A percentile compares a stretch with the other conserved stretches of the same genome.
Conservation (phyloP, 2,888 invertebrate species). For the Drosophila peninsularis region DNA sequence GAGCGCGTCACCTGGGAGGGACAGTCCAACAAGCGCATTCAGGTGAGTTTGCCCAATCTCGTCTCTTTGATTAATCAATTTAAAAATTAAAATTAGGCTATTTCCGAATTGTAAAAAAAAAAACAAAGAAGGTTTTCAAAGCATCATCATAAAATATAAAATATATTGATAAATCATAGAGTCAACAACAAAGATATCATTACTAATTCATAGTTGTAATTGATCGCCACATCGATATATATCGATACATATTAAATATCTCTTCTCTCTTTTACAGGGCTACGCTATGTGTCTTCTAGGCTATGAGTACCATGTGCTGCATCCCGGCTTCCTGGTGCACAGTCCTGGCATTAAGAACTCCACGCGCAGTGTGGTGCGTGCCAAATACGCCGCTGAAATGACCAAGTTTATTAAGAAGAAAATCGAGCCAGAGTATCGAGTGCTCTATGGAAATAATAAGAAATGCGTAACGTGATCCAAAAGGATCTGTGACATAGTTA, state of each 20-base stretch:
- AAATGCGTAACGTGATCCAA: conserved; percentile 85
- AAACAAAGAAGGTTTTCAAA: not conserved
- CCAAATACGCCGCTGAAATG: conserved; percentile 85
- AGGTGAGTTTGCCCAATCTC: conserved; percentile 49
- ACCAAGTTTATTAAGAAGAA: conserved; percentile 87
- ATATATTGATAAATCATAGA: too few relatives aligned
- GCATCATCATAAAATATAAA: too few relatives aligned
- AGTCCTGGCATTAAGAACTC: conserved; percentile 93
- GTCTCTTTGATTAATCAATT: not conserved
- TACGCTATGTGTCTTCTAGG: conserved; percentile 94
- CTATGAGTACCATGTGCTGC: conserved; percentile 94
- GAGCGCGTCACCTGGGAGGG: conserved; percentile 97
- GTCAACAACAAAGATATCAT: too few relatives aligned
- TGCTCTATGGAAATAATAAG: conserved; percentile 90
- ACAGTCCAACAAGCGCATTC: conserved; percentile 85
- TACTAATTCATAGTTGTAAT: too few relatives aligned
- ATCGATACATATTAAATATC: too few relatives aligned
- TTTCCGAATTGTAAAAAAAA: not conserved
- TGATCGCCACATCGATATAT: too few relatives aligned
- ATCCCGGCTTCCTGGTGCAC: conserved; percentile 95
- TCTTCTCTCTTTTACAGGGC: conserved; percentile 86
- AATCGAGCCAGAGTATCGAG: conserved; percentile 91
- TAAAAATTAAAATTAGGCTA: not conserved
- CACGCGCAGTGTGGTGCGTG: conserved; percentile 88
- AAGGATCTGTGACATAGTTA: not conserved